Evolutionary conservation across 2,888 invertebrate genomes (phyloP).

Genomic region (Drosophila rellima): DNA sequence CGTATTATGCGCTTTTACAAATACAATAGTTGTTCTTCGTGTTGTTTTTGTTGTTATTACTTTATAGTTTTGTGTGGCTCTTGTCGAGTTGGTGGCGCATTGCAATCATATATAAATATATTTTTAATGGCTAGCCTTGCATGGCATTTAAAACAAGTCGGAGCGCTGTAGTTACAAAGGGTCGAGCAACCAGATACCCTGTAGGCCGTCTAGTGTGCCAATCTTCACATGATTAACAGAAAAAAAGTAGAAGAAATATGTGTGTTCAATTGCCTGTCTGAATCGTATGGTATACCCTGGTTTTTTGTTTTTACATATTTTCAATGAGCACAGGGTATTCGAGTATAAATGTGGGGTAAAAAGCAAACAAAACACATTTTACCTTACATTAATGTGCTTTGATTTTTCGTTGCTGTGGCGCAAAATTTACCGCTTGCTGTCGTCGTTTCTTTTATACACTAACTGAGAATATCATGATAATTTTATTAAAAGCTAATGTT

Average conservation of each 20-base stretch:
- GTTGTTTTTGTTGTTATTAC: slow-evolving; percentile 31
- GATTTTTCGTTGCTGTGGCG: slow-evolving; percentile 49
- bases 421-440: slow-evolving; percentile 28
- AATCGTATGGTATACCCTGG: neutral
- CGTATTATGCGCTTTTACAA: slow-evolving; percentile 29
- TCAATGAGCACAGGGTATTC: slow-evolving; percentile 13
- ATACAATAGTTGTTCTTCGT: slow-evolving; percentile 12
- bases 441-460: slow-evolving; percentile 5
- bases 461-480: neutral
- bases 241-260: neutral
- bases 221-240: neutral
- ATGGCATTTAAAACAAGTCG: slow-evolving; percentile 39
- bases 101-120: slow-evolving; percentile 51
- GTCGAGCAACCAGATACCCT: neutral
- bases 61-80: slow-evolving; percentile 64
- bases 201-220: neutral
- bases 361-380: slow-evolving; percentile 31
- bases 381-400: slow-evolving; percentile 58
- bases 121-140: slow-evolving; percentile 55
- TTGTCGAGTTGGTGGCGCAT: slow-evolving; percentile 67
- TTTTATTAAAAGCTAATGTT: neutral
- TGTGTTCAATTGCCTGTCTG: neutral
- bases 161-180: neutral
- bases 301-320: neutral
- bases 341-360: slow-evolving; percentile 5